Percentiles rank a stretch among this genome's conserved stretches.
Conservation (phyloP, 2,113 vertebrate genomes). For the Nothoprocta pentlandii region DNA sequence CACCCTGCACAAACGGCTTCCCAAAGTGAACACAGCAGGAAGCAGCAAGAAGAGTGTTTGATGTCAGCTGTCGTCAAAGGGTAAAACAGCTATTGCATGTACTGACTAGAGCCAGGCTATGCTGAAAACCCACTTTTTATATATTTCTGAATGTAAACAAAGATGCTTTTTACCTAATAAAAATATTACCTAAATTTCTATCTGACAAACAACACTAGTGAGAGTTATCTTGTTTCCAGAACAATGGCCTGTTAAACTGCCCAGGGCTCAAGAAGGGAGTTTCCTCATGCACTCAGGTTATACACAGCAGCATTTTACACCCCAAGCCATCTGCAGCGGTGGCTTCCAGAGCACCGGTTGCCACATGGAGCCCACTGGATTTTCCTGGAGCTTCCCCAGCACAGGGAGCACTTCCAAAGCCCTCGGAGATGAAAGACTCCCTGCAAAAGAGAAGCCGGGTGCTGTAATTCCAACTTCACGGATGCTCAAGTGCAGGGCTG, state of each 20-base stretch:
- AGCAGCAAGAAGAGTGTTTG: background rate
- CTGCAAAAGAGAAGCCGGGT: background rate
- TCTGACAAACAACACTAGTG: background rate
- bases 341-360: background rate
- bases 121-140: background rate
- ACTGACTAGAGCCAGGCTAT: background rate
- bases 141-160: background rate
- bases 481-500: background rate
- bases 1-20: background rate
- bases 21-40: background rate
- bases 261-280: background rate
- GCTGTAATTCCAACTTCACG: background rate
- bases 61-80: background rate
- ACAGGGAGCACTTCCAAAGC: background rate
- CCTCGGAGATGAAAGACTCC: background rate
- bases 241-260: background rate
- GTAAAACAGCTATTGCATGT: background rate
- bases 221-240: background rate
- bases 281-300: background rate
- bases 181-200: background rate
- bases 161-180: background rate
- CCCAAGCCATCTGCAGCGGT: background rate
- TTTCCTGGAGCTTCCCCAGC: background rate
- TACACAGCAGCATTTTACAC: background rate
- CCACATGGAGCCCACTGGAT: background rate